A percentile compares a stretch with the other conserved stretches of the same genome.
Conservation (phyloP, 2,113 vertebrate species). For the Coreoperca whiteheadi region DNA sequence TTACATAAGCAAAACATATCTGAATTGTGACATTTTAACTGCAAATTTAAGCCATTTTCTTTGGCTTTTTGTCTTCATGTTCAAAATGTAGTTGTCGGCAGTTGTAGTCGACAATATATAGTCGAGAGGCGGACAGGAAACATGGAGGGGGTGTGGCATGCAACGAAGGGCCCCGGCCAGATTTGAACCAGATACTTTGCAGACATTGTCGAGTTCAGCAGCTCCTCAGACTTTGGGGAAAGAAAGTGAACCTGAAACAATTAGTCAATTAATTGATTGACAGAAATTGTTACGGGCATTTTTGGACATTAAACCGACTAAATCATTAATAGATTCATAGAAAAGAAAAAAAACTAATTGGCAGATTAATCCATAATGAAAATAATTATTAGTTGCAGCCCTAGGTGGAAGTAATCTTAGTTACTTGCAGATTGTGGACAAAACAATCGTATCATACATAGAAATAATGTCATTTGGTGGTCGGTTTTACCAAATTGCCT, state of each 20-base stretch:
- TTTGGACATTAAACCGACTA: too few species aligned
- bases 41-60: background rate
- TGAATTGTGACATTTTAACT: slow-evolving; percentile 19
- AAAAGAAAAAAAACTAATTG: too few species aligned
- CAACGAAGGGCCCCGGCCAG: too few species aligned
- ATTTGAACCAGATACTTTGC: background rate
- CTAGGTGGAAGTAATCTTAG: background rate
- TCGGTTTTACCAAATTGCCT: background rate
- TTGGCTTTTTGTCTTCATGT: background rate
- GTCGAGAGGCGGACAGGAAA: background rate
- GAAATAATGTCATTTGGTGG: background rate
- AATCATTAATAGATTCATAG: background rate
- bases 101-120: background rate
- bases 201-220: background rate
- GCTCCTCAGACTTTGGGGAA: background rate
- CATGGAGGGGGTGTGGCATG: background rate
- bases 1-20: background rate
- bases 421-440: background rate
- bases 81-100: background rate
- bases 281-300: background rate
- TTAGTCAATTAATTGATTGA: background rate
- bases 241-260: background rate
- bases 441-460: slow-evolving; percentile 15
- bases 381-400: slow-evolving; percentile 5
- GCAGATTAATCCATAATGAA: background rate